Percentiles rank a stretch among this genome's conserved stretches.
These are phyloP conservation scores for Riparia riparia DNA, from an alignment of 2,113 vertebrate species.

Conservation along the genomic window DNA sequence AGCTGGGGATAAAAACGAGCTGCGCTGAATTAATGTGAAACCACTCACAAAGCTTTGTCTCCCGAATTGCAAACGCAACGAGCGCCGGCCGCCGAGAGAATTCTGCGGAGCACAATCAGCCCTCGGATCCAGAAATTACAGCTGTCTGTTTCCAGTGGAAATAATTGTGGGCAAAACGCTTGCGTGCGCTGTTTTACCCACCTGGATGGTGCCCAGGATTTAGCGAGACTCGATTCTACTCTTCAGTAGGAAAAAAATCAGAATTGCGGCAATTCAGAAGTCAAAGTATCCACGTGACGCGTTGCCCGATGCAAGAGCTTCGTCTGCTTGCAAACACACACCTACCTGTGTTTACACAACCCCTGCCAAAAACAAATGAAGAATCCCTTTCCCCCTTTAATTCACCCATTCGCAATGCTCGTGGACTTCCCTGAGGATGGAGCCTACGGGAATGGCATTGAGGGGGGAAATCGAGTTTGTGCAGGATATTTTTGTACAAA, in stretches of 20 bases:
- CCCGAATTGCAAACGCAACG: not conserved
- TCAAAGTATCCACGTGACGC: not conserved
- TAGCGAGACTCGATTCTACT: not conserved
- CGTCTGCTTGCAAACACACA: not conserved
- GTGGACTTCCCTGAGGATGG: rapidly evolving
- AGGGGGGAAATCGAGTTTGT: rapidly evolving
- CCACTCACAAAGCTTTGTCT: conserved; percentile 6
- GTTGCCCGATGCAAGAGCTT: not conserved
- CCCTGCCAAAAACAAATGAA: not conserved
- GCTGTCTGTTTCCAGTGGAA: not conserved
- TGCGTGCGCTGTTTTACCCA: not conserved
- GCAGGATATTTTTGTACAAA: not conserved
- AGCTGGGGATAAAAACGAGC: not conserved
- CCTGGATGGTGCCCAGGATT: not conserved
- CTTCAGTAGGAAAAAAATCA: not conserved
- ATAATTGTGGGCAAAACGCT: not conserved
- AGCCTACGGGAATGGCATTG: not conserved
- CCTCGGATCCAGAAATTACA: not conserved
- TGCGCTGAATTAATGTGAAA: not conserved
- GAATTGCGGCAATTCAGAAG: not conserved
- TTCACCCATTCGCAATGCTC: not conserved
- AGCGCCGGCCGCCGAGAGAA: not conserved
- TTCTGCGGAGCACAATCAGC: not conserved
- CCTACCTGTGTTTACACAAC: not conserved
- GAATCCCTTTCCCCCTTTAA: not conserved